Percentiles rank a stretch among this genome's conserved stretches.
Evolutionary conservation across 2,797 vertebrate genomes (phyloP).

Genomic region (Macrochelys suwanniensis): DNA sequence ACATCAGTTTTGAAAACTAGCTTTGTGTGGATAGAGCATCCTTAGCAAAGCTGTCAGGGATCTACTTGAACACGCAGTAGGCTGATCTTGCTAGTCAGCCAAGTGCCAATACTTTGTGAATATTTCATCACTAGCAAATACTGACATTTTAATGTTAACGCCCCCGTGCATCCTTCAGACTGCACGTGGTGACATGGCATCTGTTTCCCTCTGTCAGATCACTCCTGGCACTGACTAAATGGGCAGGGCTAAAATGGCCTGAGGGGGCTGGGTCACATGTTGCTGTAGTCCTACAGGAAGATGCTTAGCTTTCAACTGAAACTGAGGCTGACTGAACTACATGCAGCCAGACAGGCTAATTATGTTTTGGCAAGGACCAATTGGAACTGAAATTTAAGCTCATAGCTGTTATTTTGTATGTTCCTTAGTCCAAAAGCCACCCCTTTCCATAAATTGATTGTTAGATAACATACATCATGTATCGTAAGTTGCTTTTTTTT

Average conservation of each 20-base stretch:
- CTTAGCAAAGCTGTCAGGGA: not conserved
- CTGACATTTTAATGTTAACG: fast-evolving
- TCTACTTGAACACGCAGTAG: fast-evolving
- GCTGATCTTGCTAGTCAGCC: not conserved
- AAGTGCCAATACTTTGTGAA: not conserved
- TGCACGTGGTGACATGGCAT: not conserved
- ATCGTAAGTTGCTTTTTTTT: not conserved
- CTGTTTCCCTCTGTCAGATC: not conserved
- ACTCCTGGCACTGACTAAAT: fast-evolving
- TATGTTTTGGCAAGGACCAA: not conserved
- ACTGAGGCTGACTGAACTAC: not conserved
- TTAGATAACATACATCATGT: not conserved
- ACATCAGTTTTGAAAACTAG: not conserved
- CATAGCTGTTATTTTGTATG: not conserved
- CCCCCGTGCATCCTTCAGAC: not conserved
- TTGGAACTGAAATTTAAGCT: not conserved
- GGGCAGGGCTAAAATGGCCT: not conserved
- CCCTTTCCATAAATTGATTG: not conserved
- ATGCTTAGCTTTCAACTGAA: not conserved
- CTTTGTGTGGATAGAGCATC: not conserved
- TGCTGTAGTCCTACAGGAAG: fast-evolving
- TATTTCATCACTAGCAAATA: fast-evolving
- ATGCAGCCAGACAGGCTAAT: not conserved
- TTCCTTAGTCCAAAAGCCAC: not conserved
- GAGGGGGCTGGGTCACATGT: fast-evolving